These are phyloP conservation scores for Spodoptera picta DNA, from an alignment of 2,888 invertebrate species.

Conservation along the genomic window DNA sequence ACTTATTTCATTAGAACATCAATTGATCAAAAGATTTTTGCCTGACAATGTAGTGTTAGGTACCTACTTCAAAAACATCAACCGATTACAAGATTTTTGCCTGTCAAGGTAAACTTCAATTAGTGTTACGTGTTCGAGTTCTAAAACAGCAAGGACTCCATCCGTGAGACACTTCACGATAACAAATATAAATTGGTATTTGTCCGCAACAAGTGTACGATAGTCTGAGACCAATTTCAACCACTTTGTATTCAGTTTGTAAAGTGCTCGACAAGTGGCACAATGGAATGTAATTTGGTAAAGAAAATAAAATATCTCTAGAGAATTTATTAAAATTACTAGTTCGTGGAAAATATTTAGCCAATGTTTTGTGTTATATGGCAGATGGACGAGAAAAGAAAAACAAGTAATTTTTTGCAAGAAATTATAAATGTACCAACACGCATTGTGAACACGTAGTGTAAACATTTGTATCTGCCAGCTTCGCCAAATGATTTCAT, in stretches of 20 bases:
- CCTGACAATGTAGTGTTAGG: background rate
- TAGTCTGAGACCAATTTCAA: conserved; percentile 65
- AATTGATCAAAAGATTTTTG: conserved; percentile 23
- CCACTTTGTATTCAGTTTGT: conserved; percentile 72
- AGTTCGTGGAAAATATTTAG: conserved; percentile 23
- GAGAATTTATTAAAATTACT: conserved; percentile 18
- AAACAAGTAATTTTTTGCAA: conserved; percentile 25
- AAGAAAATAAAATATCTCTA: conserved; percentile 47
- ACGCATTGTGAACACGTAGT: conserved; percentile 43
- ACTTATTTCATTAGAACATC: conserved; percentile 11
- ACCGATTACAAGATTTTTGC: background rate
- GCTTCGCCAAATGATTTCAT: conserved; percentile 65
- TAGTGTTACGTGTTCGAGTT: conserved; percentile 40
- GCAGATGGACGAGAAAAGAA: conserved; percentile 16
- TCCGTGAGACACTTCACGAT: conserved; percentile 26
- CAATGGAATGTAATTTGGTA: conserved; percentile 64
- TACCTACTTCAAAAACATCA: too few relatives aligned
- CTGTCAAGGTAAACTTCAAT: conserved; percentile 25
- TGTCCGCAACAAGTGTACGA: conserved; percentile 59
- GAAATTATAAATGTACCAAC: conserved; percentile 31
- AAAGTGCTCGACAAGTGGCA: conserved; percentile 58
- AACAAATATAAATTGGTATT: conserved; percentile 64
- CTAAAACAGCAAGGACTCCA: conserved; percentile 20
- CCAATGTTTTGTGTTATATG: conserved; percentile 20
- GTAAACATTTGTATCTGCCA: conserved; percentile 61